Evolutionary conservation across 1,140 invertebrate genomes (phyloP), one percentile per base, ranked within the genome.

Genomic region (Idris sp.): DNA sequence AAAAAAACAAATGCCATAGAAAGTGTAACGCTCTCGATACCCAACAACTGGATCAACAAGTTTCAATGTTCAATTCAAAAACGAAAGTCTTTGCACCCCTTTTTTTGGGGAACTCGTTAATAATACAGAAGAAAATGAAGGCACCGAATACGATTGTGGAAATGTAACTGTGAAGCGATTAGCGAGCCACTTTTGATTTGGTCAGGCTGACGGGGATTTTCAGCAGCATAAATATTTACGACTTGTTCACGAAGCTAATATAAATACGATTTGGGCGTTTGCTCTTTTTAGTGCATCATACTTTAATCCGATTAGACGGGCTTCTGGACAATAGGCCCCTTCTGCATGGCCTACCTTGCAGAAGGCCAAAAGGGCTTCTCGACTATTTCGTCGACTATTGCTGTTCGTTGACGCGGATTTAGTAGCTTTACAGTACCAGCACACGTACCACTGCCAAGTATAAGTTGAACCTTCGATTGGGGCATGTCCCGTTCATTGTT

Each of bases 231-330:
- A 87, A 87, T 87, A 87, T 86, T 86, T 86, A 85, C 86, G 84
- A 86, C 86, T 86, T 82, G 86, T 86, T 86, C 85, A 86, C 79
- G 79, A 79, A 84, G 85, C 84, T 86, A 87, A 87, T 87, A 86
- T 85, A 87, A 87, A 87, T 86, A 84, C 86, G 86, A 87, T 87
- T 87, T 86, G 78, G 83, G 81, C 84, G 81, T 84, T 87, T 87
- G 86, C 86, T 87, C 86, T 87, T 87, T 86, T 87, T 87, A 83
- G 78, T 79, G 68, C 58, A 68, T 72, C 67, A 46, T 58, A 53
- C 56, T 49, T 62, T 68, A 68, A 74, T 74, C 72, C 62, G 72
- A 68, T 74, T 74, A 74, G 36, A 30, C 38, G 26, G 40, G 33
- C 33, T 25, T 26, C 14, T 33, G 30, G 26, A 72, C 67, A 72